phyloP scores from a whole-genome alignment of 64 coral and sea anemone species.

The Porites australiensis region DNA sequence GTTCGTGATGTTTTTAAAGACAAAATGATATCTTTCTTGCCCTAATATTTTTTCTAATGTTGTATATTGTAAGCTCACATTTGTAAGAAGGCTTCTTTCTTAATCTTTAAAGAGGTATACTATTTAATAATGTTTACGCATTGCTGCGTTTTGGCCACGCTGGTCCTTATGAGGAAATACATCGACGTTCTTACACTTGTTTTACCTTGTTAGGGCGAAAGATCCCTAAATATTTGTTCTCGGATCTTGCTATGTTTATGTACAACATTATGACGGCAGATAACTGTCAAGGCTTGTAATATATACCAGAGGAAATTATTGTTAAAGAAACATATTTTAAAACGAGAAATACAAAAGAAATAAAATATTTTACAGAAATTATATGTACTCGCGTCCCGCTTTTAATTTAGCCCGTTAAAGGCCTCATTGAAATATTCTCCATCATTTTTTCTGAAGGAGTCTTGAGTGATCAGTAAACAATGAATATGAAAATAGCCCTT shows the following conservation, averaged over 20 bases:
- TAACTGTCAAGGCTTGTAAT: not conserved
- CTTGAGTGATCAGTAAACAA: not conserved
- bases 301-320: slow-evolving; percentile 24
- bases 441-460: not conserved
- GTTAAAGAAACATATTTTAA: not conserved
- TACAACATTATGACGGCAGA: too few species aligned
- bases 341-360: slow-evolving; percentile 5
- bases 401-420: not conserved
- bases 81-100: not conserved
- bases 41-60: not conserved
- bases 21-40: not conserved
- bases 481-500: not conserved
- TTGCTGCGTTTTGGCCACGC: not conserved
- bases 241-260: not conserved
- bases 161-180: too few species aligned
- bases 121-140: not conserved
- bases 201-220: not conserved
- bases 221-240: not conserved
- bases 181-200: not conserved
- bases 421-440: not conserved
- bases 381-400: not conserved
- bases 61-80: not conserved
- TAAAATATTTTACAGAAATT: slow-evolving; percentile 1
- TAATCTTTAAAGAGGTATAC: too few species aligned
- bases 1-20: not conserved